Percentiles rank a stretch among this genome's conserved stretches.
Conservation (phyloP, 2,797 vertebrate genomes). For the Sciurus carolinensis region DNA sequence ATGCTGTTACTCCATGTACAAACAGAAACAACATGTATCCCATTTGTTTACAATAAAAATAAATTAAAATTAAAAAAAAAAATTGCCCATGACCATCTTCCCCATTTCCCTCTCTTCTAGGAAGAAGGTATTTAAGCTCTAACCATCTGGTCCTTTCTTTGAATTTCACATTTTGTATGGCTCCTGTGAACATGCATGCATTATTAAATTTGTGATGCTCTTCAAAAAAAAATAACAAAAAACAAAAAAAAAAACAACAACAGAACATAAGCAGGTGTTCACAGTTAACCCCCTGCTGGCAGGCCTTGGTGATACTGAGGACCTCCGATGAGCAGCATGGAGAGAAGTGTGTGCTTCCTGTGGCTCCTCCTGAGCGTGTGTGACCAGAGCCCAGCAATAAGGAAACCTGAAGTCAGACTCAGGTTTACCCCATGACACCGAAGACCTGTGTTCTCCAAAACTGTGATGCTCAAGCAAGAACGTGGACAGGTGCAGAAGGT, state of each 20-base stretch:
- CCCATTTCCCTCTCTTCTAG: no score
- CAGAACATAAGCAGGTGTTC: not conserved
- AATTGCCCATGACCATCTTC: not conserved
- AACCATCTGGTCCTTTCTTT: not conserved
- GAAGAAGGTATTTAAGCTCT: not conserved
- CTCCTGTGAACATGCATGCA: no score
- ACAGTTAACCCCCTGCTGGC: not conserved
- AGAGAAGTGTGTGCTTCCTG: not conserved
- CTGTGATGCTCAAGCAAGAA: not conserved
- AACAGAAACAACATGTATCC: no score
- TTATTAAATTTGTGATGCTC: not conserved
- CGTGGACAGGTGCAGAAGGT: not conserved
- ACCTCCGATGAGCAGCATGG: not conserved
- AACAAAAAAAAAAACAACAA: no score
- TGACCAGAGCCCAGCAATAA: not conserved
- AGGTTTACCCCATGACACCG: not conserved
- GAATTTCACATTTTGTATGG: not conserved
- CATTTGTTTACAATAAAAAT: no score
- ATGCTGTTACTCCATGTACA: no score
- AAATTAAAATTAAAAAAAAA: no score
- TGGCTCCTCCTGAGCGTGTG: no score
- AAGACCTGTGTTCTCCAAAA: not conserved
- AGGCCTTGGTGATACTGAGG: fast-evolving
- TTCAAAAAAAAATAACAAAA: no score
- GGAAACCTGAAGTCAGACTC: not conserved